Conservation (phyloP, 2,113 vertebrate species). For the Mohoua ochrocephala region DNA sequence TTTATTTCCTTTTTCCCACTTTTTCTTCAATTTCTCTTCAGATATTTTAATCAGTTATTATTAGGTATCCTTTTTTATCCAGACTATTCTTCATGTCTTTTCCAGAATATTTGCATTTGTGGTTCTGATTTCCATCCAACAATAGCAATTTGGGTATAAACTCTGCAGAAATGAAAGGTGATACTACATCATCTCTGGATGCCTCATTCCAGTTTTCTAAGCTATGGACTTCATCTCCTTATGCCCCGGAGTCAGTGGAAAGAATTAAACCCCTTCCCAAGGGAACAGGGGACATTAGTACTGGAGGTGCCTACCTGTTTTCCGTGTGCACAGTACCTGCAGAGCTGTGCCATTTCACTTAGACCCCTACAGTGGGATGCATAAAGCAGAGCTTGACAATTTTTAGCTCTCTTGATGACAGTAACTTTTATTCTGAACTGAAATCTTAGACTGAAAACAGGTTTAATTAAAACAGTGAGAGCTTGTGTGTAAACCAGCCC, state of each 20-base stretch:
- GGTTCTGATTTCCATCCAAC: not conserved
- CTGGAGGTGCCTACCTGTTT: not conserved
- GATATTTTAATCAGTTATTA: not conserved
- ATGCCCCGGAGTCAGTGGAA: not conserved
- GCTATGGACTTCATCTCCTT: not conserved
- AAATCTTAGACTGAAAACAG: conserved; percentile 35
- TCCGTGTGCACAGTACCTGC: not conserved
- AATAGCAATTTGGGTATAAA: not conserved
- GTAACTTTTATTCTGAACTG: conserved; percentile 21
- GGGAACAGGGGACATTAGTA: not conserved
- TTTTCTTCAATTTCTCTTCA: not conserved
- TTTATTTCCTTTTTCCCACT: not conserved
- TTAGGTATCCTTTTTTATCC: not conserved
- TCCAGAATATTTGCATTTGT: not conserved
- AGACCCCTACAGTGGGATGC: not conserved
- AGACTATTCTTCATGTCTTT: not conserved
- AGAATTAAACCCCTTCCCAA: not conserved
- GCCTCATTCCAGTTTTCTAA: not conserved
- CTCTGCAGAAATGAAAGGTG: not conserved
- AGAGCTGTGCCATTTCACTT: not conserved
- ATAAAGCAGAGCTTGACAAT: not conserved
- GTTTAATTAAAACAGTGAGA: conserved; percentile 63
- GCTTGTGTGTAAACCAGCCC: conserved; percentile 49
- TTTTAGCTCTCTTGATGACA: conserved; percentile 26
- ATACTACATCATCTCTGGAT: not conserved